Evolutionary conservation across 1,140 invertebrate species (phyloP).

Genomic region (Pogonomyrmex barbatus): DNA sequence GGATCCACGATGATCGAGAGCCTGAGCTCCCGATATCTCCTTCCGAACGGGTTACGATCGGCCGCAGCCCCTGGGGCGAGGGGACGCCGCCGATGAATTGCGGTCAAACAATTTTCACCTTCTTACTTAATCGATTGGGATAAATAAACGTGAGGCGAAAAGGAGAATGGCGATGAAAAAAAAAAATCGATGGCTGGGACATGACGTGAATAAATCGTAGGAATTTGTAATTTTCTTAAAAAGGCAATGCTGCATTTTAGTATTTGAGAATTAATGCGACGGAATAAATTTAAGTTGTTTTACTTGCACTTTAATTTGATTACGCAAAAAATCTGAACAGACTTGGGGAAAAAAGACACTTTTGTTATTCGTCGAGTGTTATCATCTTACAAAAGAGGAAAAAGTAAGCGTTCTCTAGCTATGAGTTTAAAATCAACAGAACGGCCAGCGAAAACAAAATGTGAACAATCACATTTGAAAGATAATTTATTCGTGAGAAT

Average conservation of each 20-base stretch:
- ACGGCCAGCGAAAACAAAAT: not conserved
- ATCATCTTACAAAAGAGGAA: not conserved
- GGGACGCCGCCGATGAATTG: constrained; percentile 52
- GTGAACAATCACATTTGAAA: not conserved
- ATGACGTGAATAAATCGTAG: not conserved
- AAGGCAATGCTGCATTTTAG: no score
- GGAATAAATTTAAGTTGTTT: not conserved
- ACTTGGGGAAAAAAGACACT: not conserved
- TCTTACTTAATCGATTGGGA: constrained; percentile 4
- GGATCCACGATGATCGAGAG: constrained; percentile 60
- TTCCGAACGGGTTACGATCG: constrained; percentile 52
- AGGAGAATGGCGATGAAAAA: not conserved
- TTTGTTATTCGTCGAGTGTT: not conserved
- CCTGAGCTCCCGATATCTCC: constrained; percentile 16
- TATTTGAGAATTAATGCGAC: not conserved
- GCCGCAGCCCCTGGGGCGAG: constrained; percentile 12
- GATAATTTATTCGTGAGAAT: not conserved
- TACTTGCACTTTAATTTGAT: not conserved
- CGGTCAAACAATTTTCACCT: constrained; percentile 63
- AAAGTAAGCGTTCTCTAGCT: not conserved
- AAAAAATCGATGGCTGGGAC: constrained; percentile 6
- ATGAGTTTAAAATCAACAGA: not conserved
- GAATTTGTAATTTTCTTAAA: not conserved
- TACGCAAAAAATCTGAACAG: not conserved
- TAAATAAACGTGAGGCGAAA: constrained; percentile 1